Evolutionary conservation across 2,888 invertebrate species (phyloP).

Genomic region (Conus canariensis): DNA sequence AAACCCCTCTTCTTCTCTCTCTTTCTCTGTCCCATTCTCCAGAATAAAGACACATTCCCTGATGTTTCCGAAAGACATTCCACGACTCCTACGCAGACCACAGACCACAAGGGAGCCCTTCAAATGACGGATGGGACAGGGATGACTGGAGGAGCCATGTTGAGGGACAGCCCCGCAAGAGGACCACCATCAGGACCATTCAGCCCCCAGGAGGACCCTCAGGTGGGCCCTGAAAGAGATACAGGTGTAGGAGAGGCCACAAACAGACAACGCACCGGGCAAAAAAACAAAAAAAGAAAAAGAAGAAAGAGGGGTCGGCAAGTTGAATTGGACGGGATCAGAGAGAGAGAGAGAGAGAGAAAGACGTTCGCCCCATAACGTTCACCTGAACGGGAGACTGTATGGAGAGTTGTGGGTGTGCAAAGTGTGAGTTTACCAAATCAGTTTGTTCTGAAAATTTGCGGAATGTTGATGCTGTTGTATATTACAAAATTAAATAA

Average conservation of each 20-base stretch:
- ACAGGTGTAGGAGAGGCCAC: conserved; percentile 3
- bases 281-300: neutral
- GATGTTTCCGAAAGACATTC: neutral
- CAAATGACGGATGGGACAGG: neutral
- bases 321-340: too few relatives aligned
- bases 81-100: neutral
- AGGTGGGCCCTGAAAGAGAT: conserved; percentile 6
- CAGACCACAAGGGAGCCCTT: neutral
- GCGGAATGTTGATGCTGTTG: too few relatives aligned
- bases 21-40: too few relatives aligned
- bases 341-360: neutral
- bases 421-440: neutral
- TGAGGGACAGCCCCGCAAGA: conserved; percentile 1
- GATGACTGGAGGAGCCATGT: neutral
- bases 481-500: too few relatives aligned
- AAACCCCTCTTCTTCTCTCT: too few relatives aligned
- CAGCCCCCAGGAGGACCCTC: neutral
- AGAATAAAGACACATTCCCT: too few relatives aligned
- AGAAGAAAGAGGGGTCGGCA: too few relatives aligned
- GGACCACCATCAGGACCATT: conserved; percentile 14
- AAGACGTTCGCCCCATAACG: neutral
- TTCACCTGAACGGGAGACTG: neutral
- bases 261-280: neutral
- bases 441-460: too few relatives aligned
- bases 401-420: neutral